Conservation (phyloP, 2,113 vertebrate genomes). For the Aegithalos caudatus region DNA sequence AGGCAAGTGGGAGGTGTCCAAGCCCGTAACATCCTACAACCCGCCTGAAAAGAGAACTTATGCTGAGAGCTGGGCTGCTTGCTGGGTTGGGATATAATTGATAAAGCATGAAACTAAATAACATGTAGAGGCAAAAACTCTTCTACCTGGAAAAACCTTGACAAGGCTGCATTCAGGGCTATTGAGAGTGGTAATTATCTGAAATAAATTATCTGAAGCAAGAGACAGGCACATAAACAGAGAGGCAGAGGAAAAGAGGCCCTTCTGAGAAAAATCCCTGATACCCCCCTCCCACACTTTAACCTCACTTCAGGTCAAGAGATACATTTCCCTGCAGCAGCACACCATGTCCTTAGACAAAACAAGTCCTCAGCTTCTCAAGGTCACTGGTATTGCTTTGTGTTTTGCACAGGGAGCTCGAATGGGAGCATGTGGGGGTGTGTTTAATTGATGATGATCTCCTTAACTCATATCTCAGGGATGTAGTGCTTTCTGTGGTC, state of each 20-base stretch:
- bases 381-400: background rate
- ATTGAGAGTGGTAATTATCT: background rate
- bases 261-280: background rate
- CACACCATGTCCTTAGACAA: background rate
- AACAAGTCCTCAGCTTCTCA: slow-evolving; percentile 14
- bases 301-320: slow-evolving; percentile 15
- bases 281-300: background rate
- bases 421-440: background rate
- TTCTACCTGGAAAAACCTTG: background rate
- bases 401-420: background rate
- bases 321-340: background rate
- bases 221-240: background rate
- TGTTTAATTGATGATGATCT: background rate
- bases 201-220: background rate
- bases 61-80: background rate
- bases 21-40: background rate
- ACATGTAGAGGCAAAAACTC: background rate
- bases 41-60: background rate
- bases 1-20: background rate
- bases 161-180: background rate
- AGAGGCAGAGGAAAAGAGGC: background rate
- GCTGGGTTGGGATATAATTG: background rate
- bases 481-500: background rate
- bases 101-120: background rate
- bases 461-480: background rate